Conservation (phyloP, 2,113 vertebrate species). For the Centrocercus urophasianus region DNA sequence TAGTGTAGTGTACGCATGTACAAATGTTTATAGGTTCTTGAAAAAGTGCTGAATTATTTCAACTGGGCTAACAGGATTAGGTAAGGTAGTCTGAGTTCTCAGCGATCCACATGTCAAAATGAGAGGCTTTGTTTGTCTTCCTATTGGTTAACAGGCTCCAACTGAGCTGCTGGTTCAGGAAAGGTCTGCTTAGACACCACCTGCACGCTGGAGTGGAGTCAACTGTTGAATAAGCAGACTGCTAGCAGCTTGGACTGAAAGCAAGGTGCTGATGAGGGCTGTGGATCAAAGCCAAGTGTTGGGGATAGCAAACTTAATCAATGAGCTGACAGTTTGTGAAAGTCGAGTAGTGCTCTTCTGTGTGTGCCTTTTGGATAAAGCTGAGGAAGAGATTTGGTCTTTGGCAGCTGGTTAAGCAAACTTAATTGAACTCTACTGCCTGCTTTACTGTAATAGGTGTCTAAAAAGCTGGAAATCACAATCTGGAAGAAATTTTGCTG, state of each 20-base stretch:
- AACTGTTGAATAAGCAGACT: constrained; percentile 43
- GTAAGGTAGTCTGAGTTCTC: not conserved
- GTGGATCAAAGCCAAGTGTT: constrained; percentile 45
- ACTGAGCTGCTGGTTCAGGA: not conserved
- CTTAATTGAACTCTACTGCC: constrained; percentile 21
- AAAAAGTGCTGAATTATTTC: not conserved
- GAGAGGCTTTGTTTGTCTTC: not conserved
- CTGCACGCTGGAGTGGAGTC: constrained; percentile 3
- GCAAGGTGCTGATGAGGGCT: not conserved
- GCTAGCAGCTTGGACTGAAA: constrained; percentile 24
- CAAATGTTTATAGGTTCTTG: not conserved
- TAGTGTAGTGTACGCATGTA: not conserved
- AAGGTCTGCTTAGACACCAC: not conserved
- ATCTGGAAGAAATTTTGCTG: constrained; percentile 7
- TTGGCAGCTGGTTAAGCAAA: constrained; percentile 31
- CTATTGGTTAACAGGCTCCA: not conserved
- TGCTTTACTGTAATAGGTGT: not conserved
- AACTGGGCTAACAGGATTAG: not conserved
- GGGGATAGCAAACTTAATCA: constrained; percentile 23
- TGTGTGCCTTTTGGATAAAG: constrained; percentile 44
- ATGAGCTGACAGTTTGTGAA: constrained; percentile 41
- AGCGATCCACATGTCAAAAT: not conserved
- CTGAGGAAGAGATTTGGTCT: constrained; percentile 13
- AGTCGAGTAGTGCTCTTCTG: constrained; percentile 13
- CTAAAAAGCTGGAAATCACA: not conserved